Evolutionary conservation across 2,113 vertebrate species (phyloP).

Genomic region (Notiomystis cincta): DNA sequence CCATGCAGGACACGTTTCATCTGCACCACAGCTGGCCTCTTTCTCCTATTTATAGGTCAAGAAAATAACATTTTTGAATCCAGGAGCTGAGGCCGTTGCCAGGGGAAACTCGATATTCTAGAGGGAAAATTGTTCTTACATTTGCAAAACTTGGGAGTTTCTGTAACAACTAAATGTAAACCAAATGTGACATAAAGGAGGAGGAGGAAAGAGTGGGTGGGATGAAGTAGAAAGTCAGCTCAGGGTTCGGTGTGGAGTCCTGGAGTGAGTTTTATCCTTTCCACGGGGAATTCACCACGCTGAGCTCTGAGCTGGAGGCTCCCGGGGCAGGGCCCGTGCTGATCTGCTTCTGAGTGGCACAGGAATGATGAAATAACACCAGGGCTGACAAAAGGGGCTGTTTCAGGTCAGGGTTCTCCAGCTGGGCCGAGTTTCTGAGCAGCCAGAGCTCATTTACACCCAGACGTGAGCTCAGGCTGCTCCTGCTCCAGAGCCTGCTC

Average conservation of each 20-base stretch:
- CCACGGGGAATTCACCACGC: neutral
- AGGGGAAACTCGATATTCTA: conserved; percentile 46
- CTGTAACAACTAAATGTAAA: conserved; percentile 41
- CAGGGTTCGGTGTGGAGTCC: conserved; percentile 34
- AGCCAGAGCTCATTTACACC: accelerated
- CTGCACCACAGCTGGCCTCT: conserved; percentile 1
- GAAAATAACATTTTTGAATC: conserved; percentile 4
- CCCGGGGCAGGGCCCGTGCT: neutral
- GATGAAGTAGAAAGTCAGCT: neutral
- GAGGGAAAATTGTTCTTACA: conserved; percentile 32
- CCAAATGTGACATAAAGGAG: conserved; percentile 15
- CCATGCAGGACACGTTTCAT: neutral
- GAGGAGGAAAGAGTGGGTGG: neutral
- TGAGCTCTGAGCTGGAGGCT: neutral
- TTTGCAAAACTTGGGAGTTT: conserved; percentile 53
- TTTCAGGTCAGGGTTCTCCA: neutral
- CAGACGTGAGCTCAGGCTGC: neutral
- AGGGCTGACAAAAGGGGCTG: neutral
- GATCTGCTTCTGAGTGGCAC: accelerated
- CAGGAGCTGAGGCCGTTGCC: conserved; percentile 37
- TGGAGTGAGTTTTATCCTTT: conserved; percentile 11
- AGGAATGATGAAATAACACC: accelerated
- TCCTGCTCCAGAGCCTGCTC: neutral
- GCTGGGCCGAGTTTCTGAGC: neutral
- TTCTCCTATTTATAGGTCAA: conserved; percentile 33